Percentiles rank a stretch among this genome's conserved stretches.
Conservation (phyloP, 2,113 vertebrate species). For the Myanophis thanlyinensis region DNA sequence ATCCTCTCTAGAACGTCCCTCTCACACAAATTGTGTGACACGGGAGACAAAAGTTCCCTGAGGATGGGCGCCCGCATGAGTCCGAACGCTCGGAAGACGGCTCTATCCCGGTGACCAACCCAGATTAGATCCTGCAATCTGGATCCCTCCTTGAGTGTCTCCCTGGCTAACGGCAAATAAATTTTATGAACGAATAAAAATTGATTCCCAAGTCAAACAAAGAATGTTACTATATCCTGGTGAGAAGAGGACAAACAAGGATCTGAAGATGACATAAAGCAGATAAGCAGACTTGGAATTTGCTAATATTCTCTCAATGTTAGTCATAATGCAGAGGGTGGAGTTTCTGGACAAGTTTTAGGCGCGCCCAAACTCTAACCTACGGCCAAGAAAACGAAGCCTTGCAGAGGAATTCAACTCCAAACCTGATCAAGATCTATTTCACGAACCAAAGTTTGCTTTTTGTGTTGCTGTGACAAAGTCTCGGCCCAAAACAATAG, state of each 20-base stretch:
- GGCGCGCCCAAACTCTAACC: not conserved
- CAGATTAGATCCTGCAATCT: no score
- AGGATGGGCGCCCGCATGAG: no score
- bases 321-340: not conserved
- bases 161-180: no score
- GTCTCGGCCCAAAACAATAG: not conserved
- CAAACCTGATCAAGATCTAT: not conserved
- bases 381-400: not conserved
- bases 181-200: not conserved
- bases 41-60: no score
- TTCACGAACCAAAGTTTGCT: not conserved
- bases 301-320: not conserved
- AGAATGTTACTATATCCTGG: not conserved
- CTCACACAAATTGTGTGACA: no score
- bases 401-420: not conserved
- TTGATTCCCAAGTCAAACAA: not conserved
- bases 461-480: not conserved
- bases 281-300: not conserved
- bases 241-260: not conserved
- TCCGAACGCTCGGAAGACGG: no score
- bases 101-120: no score
- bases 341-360: not conserved
- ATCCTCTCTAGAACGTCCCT: no score
- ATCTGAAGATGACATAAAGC: not conserved
- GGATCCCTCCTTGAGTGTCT: no score